phyloP scores from a whole-genome alignment of 2,797 vertebrate genomes.

The Ctenochaetus hawaiiensis region DNA sequence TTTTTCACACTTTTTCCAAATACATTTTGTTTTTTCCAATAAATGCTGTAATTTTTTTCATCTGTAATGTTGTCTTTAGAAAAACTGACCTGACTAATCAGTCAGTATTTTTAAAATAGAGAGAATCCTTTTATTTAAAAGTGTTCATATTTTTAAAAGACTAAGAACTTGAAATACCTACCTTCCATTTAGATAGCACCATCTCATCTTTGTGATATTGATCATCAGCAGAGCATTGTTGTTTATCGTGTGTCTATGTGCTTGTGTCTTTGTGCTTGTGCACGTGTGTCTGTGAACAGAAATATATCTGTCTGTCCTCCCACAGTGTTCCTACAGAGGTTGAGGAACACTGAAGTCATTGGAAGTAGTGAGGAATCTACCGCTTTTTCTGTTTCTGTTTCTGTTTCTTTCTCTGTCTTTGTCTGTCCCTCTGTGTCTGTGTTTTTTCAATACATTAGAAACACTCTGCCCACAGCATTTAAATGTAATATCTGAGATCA shows the following conservation, averaged over 20 bases:
- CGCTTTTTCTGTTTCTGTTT: neutral
- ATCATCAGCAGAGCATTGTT: conserved; percentile 1
- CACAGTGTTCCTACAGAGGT: conserved; percentile 42
- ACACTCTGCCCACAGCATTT: neutral
- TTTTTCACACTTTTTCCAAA: neutral
- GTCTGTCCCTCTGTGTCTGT: neutral
- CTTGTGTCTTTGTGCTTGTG: neutral
- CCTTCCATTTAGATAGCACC: neutral
- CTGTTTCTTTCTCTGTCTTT: neutral
- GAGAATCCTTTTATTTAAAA: neutral
- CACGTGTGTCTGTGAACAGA: conserved; percentile 14
- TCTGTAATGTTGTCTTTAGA: neutral
- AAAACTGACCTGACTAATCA: neutral
- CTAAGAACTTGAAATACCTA: neutral
- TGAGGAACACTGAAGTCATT: conserved; percentile 43
- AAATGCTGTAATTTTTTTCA: neutral
- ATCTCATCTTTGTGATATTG: neutral
- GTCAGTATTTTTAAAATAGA: neutral
- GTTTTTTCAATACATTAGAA: neutral
- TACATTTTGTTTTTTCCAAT: conserved; percentile 1
- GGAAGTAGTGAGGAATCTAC: conserved; percentile 17
- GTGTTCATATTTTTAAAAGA: neutral
- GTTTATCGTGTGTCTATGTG: neutral
- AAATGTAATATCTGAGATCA: neutral
- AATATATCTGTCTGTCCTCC: conserved; percentile 47